phyloP scores from a whole-genome alignment of 2,113 vertebrate genomes.

The Dasyurus viverrinus region DNA sequence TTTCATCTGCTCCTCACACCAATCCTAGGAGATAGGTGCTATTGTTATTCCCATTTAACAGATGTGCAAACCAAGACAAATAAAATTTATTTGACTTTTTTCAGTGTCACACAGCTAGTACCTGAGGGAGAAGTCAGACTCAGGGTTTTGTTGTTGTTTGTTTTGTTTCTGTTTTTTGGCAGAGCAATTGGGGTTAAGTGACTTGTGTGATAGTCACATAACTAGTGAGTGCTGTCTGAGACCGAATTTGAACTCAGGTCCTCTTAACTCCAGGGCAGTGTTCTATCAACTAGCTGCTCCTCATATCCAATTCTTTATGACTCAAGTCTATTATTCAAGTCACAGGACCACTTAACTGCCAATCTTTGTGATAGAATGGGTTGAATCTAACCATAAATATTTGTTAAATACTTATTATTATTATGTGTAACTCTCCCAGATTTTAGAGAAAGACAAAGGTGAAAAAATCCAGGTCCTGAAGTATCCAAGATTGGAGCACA shows the following conservation, averaged over 20 bases:
- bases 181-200: too few relatives aligned
- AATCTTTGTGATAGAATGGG: not conserved
- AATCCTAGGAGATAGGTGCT: not conserved
- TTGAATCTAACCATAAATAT: not conserved
- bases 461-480: not conserved
- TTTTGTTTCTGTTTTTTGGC: too few relatives aligned
- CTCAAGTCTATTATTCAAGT: not conserved
- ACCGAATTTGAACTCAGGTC: too few relatives aligned
- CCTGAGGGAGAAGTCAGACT: not conserved
- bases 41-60: not conserved
- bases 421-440: not conserved
- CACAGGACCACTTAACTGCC: not conserved
- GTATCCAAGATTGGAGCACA: not conserved
- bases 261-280: too few relatives aligned
- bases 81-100: not conserved
- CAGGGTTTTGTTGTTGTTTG: too few relatives aligned
- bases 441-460: not conserved
- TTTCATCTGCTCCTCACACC: not conserved
- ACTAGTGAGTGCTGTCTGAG: too few relatives aligned
- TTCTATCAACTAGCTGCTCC: too few relatives aligned
- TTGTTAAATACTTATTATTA: not conserved
- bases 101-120: not conserved
- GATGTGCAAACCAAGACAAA: not conserved
- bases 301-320: not conserved
- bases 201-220: too few relatives aligned